Evolutionary conservation across 2,113 vertebrate genomes (phyloP), one percentile per base, ranked within the genome.

Genomic region (Tor tambroides): DNA sequence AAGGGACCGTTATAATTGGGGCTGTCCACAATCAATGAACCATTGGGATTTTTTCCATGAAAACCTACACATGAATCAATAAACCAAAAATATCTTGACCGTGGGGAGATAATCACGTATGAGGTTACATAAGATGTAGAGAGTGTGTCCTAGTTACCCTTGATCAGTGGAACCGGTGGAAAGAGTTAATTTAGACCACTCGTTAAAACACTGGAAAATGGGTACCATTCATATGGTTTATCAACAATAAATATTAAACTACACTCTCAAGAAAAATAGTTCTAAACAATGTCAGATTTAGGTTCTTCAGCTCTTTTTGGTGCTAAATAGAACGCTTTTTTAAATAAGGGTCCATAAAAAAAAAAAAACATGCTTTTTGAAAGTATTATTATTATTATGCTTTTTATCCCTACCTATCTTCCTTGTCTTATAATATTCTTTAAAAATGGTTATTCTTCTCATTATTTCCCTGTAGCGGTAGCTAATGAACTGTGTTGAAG

Each of bases 41-140:
- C 77, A 17, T 83, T 80, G 79, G 19, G 81, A 86, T 61, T 30
- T 51, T 65, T 21, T 74, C 72, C 46, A 51, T n/a, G 78, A 87
- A 89, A 88, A 86, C 51, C 74, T 54, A 49, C 85, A 61, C 78
- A 76, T 63, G 78, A 71, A 88, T 91, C 85, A 74, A 88, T 71
- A 17, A 32, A 43, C 87, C 71, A 88, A 85, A 89, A 91, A 89
- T 92, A 91, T 80, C 86, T 32, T 61, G 35, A 46, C 54, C 85
- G 61, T 85, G 81, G 87, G 83, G 89, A 67, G 86, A 83, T 78
- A 88, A 86, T 85, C 65, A 46, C n/a, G 38, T 81, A 89, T 89
- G 69, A 87, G 71, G 41, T 88, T 90, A 86, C 82, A 89, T 87
- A 86, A 89, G 90, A 43, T 61, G 30, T 32, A 23, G 35, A 77